phyloP scores from a whole-genome alignment of 2,888 invertebrate genomes.

The Folsomia candida region DNA sequence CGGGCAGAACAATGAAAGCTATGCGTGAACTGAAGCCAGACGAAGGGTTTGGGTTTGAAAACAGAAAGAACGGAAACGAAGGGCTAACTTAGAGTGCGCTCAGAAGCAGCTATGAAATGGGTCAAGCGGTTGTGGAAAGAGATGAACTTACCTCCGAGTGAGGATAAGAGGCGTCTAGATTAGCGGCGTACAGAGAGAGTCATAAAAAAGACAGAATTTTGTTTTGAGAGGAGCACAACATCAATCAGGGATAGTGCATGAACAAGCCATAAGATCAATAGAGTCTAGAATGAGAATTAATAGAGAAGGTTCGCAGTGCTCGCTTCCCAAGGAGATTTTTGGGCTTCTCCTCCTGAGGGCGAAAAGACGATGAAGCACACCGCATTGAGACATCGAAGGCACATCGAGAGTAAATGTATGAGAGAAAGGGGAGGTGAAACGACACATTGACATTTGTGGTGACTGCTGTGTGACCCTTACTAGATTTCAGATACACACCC shows the following conservation, averaged over 20 bases:
- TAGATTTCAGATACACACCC: too few species aligned
- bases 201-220: conserved; percentile 51
- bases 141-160: conserved; percentile 51
- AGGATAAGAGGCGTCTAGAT: conserved; percentile 51
- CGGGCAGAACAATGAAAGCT: conserved; percentile 48
- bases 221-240: conserved; percentile 51
- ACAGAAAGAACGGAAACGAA: conserved; percentile 61
- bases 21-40: conserved; percentile 45
- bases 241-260: conserved; percentile 49
- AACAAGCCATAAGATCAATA: conserved; percentile 42
- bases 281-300: conserved; percentile 22
- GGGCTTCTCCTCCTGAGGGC: conserved; percentile 34
- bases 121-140: conserved; percentile 51
- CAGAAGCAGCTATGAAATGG: conserved; percentile 48
- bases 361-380: conserved; percentile 46
- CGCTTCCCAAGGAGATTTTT: conserved; percentile 39
- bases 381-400: conserved; percentile 51
- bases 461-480: too few species aligned
- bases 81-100: conserved; percentile 36
- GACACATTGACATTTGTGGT: too few species aligned
- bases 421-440: conserved; percentile 13
- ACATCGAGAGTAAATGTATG: conserved; percentile 46
- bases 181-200: conserved; percentile 51
- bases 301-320: conserved; percentile 49
- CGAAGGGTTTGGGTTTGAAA: conserved; percentile 52